Conservation (phyloP, 2,797 vertebrate species). For the Lates japonicus region DNA sequence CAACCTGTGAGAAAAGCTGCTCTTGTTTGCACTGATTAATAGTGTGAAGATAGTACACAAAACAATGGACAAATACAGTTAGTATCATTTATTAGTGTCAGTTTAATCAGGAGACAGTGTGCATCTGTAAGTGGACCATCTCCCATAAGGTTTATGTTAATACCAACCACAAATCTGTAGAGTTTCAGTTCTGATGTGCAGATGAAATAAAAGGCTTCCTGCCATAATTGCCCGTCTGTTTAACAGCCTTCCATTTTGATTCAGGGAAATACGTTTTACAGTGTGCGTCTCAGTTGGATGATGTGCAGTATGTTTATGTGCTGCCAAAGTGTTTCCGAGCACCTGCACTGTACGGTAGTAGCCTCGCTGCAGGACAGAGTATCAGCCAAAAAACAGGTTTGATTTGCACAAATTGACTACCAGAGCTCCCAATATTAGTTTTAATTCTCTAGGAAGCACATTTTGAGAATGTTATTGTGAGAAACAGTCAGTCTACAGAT, state of each 20-base stretch:
- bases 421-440: slow-evolving; percentile 50
- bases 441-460: slow-evolving; percentile 39
- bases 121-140: slow-evolving; percentile 52
- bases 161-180: slow-evolving; percentile 44
- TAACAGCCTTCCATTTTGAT: slow-evolving; percentile 59
- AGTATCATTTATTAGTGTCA: neutral
- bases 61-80: neutral
- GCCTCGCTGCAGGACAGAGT: slow-evolving; percentile 38
- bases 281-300: slow-evolving; percentile 55
- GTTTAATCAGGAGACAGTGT: slow-evolving; percentile 23
- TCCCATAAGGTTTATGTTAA: slow-evolving; percentile 55
- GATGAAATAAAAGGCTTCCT: slow-evolving; percentile 68
- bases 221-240: slow-evolving; percentile 67
- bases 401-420: slow-evolving; percentile 58
- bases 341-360: slow-evolving; percentile 48
- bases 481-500: neutral
- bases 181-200: slow-evolving; percentile 64
- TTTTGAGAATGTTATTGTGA: slow-evolving; percentile 17
- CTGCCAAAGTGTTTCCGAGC: slow-evolving; percentile 61
- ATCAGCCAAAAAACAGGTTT: slow-evolving; percentile 55
- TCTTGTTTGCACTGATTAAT: neutral
- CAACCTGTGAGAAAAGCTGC: neutral
- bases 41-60: neutral
- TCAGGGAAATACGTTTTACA: slow-evolving; percentile 60
- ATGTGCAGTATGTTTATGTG: slow-evolving; percentile 58